phyloP scores from a whole-genome alignment of 30 jellyfish, hydroid and myxozoan genomes.

The Haliclystus octoradiatus region DNA sequence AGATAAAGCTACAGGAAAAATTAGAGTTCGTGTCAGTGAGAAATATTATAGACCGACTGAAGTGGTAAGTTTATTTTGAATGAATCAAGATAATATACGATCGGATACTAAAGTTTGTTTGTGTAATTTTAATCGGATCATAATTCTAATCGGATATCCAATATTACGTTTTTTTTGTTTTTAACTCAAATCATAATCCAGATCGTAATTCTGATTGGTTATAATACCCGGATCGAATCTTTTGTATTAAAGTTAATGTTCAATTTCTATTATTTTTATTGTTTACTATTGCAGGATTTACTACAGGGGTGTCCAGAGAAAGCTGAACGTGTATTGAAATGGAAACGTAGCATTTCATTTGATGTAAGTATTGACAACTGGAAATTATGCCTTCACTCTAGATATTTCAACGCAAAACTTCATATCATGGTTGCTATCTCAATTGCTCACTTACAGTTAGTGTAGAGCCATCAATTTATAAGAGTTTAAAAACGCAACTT shows the following conservation, averaged over 20 bases:
- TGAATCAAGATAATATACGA: background rate
- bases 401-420: no score
- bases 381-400: no score
- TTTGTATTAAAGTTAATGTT: no score
- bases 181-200: no score
- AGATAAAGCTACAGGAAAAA: constrained; percentile 28
- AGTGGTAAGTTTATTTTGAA: constrained; percentile 50
- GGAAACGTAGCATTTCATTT: constrained; percentile 62
- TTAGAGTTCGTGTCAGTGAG: constrained; percentile 76
- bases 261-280: no score
- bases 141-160: background rate
- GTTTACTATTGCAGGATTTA: no score
- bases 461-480: no score
- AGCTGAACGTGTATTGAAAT: constrained; percentile 64
- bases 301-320: constrained; percentile 76
- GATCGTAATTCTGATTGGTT: no score
- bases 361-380: constrained; percentile 48
- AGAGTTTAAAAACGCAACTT: no score
- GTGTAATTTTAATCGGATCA: background rate
- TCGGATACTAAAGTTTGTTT: background rate
- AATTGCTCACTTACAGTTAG: no score
- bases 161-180: background rate
- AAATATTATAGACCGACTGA: constrained; percentile 92
- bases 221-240: no score
- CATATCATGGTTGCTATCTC: no score